phyloP scores from a whole-genome alignment of 2,113 vertebrate species.

The Dicerorhinus sumatrensis region DNA sequence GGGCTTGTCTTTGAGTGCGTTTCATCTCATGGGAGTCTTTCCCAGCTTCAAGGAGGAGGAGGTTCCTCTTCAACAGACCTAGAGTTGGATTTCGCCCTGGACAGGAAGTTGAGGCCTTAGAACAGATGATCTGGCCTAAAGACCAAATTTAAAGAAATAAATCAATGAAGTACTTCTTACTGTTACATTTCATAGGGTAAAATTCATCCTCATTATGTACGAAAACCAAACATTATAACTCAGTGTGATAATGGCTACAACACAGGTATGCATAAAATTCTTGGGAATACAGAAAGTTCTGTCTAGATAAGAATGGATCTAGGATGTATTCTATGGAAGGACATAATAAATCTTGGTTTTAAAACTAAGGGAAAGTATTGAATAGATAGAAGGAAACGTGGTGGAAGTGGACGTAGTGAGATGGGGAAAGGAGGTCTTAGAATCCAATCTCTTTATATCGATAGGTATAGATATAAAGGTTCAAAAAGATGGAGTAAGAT shows the following conservation, averaged over 20 bases:
- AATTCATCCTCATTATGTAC: not conserved
- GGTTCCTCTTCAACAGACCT: not conserved
- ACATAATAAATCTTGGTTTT: not conserved
- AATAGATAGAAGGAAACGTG: not conserved
- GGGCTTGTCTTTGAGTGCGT: not conserved
- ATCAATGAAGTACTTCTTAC: not conserved
- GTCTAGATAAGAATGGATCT: not conserved
- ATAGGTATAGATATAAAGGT: not conserved
- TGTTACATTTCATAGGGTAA: not conserved
- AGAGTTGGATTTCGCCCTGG: not conserved
- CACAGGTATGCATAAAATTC: not conserved
- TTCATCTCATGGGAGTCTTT: not conserved
- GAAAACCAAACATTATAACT: not conserved
- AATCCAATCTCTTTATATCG: not conserved
- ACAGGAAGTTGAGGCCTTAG: not conserved
- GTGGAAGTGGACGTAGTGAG: not conserved
- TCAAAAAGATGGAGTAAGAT: not conserved
- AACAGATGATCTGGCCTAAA: not conserved
- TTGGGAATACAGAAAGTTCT: not conserved
- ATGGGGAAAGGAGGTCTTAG: not conserved
- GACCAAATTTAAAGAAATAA: not conserved
- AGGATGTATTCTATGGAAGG: not conserved
- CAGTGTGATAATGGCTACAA: not conserved
- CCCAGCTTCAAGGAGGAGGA: not conserved
- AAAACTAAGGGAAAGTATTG: not conserved